These are phyloP conservation scores for Tortrix viridana DNA, from an alignment of 2,888 invertebrate species.

Conservation along the genomic window DNA sequence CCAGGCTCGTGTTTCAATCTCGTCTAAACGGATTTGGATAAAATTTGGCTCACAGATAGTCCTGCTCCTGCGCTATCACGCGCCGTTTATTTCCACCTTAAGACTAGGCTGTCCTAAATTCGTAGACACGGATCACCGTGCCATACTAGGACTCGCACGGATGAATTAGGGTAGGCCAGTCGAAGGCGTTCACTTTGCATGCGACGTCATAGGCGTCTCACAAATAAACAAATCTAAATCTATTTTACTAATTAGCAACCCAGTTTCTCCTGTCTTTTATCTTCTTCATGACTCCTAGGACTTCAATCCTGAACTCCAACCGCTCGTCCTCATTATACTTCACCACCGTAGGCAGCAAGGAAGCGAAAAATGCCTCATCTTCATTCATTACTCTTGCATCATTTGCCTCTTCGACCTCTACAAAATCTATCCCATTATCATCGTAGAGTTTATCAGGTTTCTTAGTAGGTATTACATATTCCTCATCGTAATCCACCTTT, in stretches of 20 bases:
- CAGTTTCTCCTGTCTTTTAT: conserved; percentile 66
- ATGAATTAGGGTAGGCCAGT: too few relatives aligned
- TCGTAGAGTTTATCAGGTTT: conserved; percentile 32
- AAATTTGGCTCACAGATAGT: too few relatives aligned
- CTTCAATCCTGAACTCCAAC: conserved; percentile 73
- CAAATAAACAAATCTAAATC: not conserved
- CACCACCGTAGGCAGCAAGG: conserved; percentile 70
- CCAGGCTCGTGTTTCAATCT: too few relatives aligned
- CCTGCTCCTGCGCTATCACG: too few relatives aligned
- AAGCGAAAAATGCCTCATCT: conserved; percentile 78
- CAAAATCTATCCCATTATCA: conserved; percentile 54
- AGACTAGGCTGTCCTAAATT: too few relatives aligned
- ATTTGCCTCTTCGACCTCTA: conserved; percentile 56
- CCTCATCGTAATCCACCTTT: conserved; percentile 42
- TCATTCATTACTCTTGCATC: conserved; percentile 77
- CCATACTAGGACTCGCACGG: too few relatives aligned
- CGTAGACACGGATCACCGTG: too few relatives aligned
- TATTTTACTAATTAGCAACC: conserved; percentile 38
- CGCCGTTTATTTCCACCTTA: too few relatives aligned
- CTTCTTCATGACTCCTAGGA: conserved; percentile 68
- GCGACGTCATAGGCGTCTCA: too few relatives aligned
- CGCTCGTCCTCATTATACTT: conserved; percentile 73
- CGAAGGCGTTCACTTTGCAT: too few relatives aligned
- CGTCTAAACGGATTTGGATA: too few relatives aligned
- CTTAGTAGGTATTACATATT: conserved; percentile 29